Evolutionary conservation across 2,888 invertebrate species (phyloP), one percentile per base, ranked within the genome.

Genomic region (Plusia festucae): DNA sequence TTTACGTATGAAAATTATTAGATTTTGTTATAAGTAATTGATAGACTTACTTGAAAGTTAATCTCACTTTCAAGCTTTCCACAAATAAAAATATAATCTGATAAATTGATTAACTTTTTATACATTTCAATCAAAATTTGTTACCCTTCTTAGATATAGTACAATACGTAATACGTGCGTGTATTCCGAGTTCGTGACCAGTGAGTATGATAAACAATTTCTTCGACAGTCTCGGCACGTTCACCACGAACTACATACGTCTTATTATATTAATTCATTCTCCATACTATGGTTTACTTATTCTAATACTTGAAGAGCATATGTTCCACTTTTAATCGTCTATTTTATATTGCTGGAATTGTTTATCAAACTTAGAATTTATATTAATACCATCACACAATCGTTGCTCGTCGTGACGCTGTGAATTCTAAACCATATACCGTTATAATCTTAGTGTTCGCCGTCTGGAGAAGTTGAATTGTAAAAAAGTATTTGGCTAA

Each of bases 221-320:
- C 82, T 81, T 85, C 83, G 76, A 76, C 74, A 91, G 82, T 88
- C 87, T 58, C 69, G 73, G 83, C 92, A 91, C 92, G 92, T 91
- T 81, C 83, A 63, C 77, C 78, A 69, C 79, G 81, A 86, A 85
- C 83, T 85, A 83, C 78, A 81, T 71, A 66, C 72, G 81, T 81
- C 78, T 78, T 82, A 79, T 83, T 77, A 79, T 82, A 84, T 78
- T 82, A 82, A 84, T 85, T 81, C 74, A 76, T 79, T 82, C 74
- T 83, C 73, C 70, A 80, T 76, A 76, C 70, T 75, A 67, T 68
- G 58, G 20, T 64, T 68, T 67, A 56, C 32, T 66, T 62, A 63
- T 67, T 60, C 53, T 58, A 53, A 65, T 66, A 68, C 64, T 76
- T 22, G 40, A 51, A 20, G 8, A 34, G 24, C 15, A 57, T 51